These are phyloP conservation scores for Alfaro cultratus DNA, from an alignment of 2,797 vertebrate species.

Conservation along the genomic window DNA sequence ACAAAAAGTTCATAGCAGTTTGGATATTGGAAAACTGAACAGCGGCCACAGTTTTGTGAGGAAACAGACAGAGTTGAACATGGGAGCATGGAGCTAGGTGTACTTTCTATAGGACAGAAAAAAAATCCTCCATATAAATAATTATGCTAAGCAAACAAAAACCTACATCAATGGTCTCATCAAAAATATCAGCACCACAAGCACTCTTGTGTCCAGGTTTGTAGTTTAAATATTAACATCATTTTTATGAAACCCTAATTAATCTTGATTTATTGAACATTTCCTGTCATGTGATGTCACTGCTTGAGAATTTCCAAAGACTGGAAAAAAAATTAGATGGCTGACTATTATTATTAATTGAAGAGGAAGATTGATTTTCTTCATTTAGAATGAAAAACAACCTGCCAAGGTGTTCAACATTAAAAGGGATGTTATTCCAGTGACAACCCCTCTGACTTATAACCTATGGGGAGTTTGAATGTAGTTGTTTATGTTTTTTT, in stretches of 20 bases:
- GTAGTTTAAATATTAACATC: background rate
- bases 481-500: background rate
- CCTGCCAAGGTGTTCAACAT: background rate
- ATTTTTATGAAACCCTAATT: background rate
- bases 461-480: background rate
- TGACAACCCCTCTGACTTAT: background rate
- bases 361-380: background rate
- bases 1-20: background rate
- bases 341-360: background rate
- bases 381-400: background rate
- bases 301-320: background rate
- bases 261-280: background rate
- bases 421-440: background rate
- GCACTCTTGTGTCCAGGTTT: background rate
- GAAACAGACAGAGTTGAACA: background rate
- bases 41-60: background rate
- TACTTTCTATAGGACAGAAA: background rate
- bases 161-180: background rate
- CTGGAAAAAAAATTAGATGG: background rate
- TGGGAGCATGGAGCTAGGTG: background rate
- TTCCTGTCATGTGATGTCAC: background rate
- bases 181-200: background rate
- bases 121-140: background rate
- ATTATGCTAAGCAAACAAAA: background rate
- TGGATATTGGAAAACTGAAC: background rate